These are phyloP conservation scores for Calliphora vicina DNA, from an alignment of 1,140 invertebrate species.

Conservation along the genomic window DNA sequence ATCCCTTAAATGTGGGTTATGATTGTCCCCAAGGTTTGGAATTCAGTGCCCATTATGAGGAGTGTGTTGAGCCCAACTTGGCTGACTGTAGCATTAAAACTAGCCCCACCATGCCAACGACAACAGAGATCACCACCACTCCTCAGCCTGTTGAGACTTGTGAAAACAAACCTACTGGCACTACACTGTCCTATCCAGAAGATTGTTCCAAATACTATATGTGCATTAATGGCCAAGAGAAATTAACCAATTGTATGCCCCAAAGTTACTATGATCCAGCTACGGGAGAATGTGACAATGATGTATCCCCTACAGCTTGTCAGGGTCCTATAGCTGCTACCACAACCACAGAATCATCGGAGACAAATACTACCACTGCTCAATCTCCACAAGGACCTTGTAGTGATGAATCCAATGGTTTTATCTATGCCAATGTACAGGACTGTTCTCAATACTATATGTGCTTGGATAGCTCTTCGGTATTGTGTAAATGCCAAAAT, in stretches of 20 bases:
- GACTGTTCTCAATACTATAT: conserved; percentile 49
- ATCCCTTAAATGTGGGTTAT: conserved; percentile 50
- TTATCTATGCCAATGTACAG: conserved; percentile 42
- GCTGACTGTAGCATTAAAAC: conserved; percentile 44
- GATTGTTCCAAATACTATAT: conserved; percentile 15
- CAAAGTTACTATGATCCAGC: conserved; percentile 46
- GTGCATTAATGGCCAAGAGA: neutral
- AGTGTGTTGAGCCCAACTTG: conserved; percentile 48
- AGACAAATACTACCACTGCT: conserved; percentile 32
- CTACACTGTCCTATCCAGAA: neutral
- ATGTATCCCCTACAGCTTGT: conserved; percentile 47
- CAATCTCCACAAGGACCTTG: conserved; percentile 46
- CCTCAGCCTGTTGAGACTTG: neutral
- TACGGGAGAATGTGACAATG: conserved; percentile 43
- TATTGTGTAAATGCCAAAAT: conserved; percentile 42
- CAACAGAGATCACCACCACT: conserved; percentile 32
- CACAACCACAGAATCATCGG: too few species aligned
- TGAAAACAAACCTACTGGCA: neutral
- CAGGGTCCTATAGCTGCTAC: neutral
- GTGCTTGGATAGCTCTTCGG: conserved; percentile 39
- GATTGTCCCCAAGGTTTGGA: conserved; percentile 49
- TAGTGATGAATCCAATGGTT: conserved; percentile 20
- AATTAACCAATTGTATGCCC: neutral
- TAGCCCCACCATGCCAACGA: conserved; percentile 1
- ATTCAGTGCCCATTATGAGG: conserved; percentile 47